A percentile compares a stretch with the other conserved stretches of the same genome.
These are phyloP conservation scores for Saccopteryx bilineata DNA, from an alignment of 2,113 vertebrate species.

Conservation along the genomic window DNA sequence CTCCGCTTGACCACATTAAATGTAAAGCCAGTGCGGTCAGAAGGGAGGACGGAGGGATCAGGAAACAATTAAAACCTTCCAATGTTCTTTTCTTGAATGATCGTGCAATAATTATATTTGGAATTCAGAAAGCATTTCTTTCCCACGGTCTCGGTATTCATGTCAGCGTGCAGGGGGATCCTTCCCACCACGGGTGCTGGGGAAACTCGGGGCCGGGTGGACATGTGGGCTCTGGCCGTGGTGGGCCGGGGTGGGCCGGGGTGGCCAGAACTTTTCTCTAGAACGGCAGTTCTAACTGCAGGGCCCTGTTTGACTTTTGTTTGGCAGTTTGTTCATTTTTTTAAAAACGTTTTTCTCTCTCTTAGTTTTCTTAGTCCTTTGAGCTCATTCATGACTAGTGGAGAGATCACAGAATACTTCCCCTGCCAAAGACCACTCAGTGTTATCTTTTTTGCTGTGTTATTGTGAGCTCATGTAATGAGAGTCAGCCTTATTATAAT, in stretches of 20 bases:
- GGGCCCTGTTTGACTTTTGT: neutral
- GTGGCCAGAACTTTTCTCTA: too few relatives aligned
- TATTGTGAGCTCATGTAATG: neutral
- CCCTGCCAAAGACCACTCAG: neutral
- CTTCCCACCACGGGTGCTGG: rapidly evolving
- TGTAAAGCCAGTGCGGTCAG: neutral
- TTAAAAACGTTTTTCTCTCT: neutral
- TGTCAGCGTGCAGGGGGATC: neutral
- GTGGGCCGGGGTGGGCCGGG: neutral
- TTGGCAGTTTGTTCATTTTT: neutral
- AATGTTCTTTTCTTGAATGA: neutral
- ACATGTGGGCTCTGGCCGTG: rapidly evolving
- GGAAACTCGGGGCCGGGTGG: neutral
- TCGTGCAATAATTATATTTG: neutral
- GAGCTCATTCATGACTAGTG: neutral
- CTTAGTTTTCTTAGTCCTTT: neutral
- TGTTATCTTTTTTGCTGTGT: neutral
- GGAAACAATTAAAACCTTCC: neutral
- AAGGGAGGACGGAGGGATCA: neutral
- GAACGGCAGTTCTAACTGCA: too few relatives aligned
- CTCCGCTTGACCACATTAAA: neutral
- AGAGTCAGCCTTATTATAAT: neutral
- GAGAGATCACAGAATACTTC: neutral
- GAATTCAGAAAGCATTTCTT: conserved; percentile 52
- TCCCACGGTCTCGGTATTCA: neutral